Evolutionary conservation across 2,113 vertebrate species (phyloP), one percentile per base, ranked within the genome.

Genomic region (Orientallactaga bullata): DNA sequence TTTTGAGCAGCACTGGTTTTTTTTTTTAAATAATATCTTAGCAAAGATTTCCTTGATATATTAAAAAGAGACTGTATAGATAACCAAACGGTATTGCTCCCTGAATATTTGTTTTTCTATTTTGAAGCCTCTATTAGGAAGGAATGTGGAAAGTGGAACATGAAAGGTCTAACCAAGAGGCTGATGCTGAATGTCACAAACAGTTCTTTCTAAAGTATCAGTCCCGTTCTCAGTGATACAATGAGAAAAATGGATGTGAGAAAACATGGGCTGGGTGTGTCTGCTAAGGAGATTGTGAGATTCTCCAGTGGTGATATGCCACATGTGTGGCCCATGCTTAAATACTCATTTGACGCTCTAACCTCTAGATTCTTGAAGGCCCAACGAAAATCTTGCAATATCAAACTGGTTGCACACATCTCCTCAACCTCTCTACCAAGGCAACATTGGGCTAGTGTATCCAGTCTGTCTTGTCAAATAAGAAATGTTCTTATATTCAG

Each of bases 271-370:
- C 15, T 24, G 65, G 20, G 1, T 11, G 4, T 32, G 11, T 30
- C 39, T 42, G 17, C 69, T 37, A 55, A 42, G 13, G 21, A 92
- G 82, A 42, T 28, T 24, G 1, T 65, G 17, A 91, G 60, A 60
- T 37, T 58, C 35, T 32, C 51, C 30, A 18, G 11, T 32, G 24
- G 23, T 28, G 42, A 55, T 17, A 1, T 30, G 32, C 18, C 16
- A 15, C 23, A 21, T 0, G 2, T 30, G 58, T 28, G 13, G 8
- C 63, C 39, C 9, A 18, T 0, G 0, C 16, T 2, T 80, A 55
- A 63, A 66, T 3, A 12, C 13, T 39, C 66, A 58, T 47, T 30
- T 60, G 35, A 28, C 61, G 21, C 26, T 58, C 51, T 60, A 3
- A 47, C 42, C 28, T 79, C 47, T 30, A 58, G 28, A 23, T 58